Conservation (phyloP, 2,797 vertebrate genomes). For the Carduelis carduelis region DNA sequence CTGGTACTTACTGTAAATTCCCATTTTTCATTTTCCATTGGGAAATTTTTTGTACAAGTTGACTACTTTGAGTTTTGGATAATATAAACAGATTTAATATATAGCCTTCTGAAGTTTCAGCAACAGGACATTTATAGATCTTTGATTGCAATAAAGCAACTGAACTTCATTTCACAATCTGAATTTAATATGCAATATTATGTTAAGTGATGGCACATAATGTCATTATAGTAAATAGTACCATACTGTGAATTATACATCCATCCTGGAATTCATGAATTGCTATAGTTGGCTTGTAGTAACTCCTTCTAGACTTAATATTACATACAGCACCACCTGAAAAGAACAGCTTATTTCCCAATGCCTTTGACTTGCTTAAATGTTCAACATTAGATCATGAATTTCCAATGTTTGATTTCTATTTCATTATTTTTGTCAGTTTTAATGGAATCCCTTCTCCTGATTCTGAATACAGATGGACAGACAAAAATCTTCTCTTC, state of each 20-base stretch:
- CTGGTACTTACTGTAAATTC: not conserved
- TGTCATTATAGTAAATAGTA: constrained; percentile 28
- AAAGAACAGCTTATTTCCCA: constrained; percentile 7
- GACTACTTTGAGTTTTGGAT: not conserved
- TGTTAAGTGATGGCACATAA: constrained; percentile 43
- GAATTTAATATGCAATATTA: constrained; percentile 48
- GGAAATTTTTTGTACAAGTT: constrained; percentile 18
- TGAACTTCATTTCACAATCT: constrained; percentile 41
- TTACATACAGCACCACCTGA: not conserved
- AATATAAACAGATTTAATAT: not conserved
- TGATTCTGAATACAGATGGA: not conserved
- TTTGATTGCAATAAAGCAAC: constrained; percentile 44
- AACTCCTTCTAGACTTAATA: not conserved
- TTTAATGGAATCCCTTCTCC: not conserved
- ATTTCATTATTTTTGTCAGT: not conserved
- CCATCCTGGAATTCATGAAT: not conserved
- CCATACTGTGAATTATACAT: constrained; percentile 33
- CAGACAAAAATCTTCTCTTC: not conserved
- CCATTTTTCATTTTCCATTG: constrained; percentile 27
- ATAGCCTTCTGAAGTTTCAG: constrained; percentile 25
- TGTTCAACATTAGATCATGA: not conserved
- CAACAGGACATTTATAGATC: constrained; percentile 38
- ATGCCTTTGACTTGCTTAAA: not conserved
- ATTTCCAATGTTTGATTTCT: not conserved
- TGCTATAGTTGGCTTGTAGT: not conserved